phyloP scores from a whole-genome alignment of 1,140 invertebrate species.

The Drosophila lowei region DNA sequence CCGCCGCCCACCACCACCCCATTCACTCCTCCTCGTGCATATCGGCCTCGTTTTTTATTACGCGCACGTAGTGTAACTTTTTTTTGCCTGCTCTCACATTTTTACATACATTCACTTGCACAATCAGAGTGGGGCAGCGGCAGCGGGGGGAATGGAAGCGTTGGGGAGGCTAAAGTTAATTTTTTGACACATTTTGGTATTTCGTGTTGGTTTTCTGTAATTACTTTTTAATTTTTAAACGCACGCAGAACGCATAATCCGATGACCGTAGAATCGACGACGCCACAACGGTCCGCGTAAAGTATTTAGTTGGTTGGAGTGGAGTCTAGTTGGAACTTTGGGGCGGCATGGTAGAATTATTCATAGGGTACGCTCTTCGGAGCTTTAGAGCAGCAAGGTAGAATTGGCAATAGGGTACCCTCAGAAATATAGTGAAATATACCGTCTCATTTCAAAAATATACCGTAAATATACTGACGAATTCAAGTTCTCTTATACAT shows the following conservation, averaged over 20 bases:
- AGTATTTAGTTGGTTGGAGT: conserved; percentile 34
- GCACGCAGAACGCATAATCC: conserved; percentile 62
- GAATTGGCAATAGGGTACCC: no score
- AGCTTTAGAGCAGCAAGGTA: no score
- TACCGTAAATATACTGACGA: no score
- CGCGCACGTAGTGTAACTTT: conserved; percentile 66
- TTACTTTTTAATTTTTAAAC: conserved; percentile 57
- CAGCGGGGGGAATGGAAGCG: not conserved
- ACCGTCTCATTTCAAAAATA: no score
- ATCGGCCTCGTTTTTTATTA: conserved; percentile 77
- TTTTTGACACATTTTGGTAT: conserved; percentile 18
- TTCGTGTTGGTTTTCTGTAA: conserved; percentile 17
- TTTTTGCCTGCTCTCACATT: conserved; percentile 49
- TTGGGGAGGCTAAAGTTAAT: conserved; percentile 28
- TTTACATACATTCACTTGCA: conserved; percentile 74
- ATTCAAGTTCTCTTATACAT: no score
- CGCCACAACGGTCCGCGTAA: conserved; percentile 54
- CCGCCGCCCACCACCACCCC: conserved; percentile 23
- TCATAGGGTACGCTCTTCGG: no score
- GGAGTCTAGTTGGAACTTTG: conserved; percentile 42
- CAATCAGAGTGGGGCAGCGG: conserved; percentile 39
- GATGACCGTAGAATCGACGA: conserved; percentile 35
- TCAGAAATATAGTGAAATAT: no score
- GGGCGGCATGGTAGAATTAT: no score
- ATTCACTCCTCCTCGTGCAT: conserved; percentile 60